Evolutionary conservation across 2,113 vertebrate genomes (phyloP).

Genomic region (Podiceps cristatus): DNA sequence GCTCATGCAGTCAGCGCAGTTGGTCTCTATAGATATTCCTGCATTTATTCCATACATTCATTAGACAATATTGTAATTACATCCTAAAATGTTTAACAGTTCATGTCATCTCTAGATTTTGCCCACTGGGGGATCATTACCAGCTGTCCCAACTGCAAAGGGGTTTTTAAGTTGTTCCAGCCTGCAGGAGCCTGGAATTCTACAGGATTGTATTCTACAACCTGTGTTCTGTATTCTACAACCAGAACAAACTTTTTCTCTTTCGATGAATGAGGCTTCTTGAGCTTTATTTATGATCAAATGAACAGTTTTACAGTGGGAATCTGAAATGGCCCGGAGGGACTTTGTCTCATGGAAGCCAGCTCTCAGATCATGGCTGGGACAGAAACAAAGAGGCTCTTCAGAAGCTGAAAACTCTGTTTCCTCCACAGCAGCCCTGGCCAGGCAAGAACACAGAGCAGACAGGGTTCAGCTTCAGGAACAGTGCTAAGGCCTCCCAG

Average conservation of each 20-base stretch:
- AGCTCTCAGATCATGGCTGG: neutral
- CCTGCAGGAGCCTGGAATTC: neutral
- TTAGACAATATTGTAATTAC: neutral
- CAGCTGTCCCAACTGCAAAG: neutral
- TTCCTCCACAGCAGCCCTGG: neutral
- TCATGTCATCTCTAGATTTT: neutral
- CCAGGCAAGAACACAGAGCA: neutral
- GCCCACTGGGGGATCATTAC: neutral
- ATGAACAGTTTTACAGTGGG: neutral
- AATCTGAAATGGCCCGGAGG: neutral
- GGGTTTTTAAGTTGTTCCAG: neutral
- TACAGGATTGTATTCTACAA: neutral
- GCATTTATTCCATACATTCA: neutral
- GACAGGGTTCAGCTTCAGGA: neutral
- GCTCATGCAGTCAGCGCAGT: neutral
- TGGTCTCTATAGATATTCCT: neutral
- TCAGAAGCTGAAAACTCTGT: neutral
- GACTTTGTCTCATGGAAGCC: neutral
- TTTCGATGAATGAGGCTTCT: neutral
- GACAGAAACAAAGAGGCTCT: conserved; percentile 14
- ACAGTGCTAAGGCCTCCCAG: rapidly evolving
- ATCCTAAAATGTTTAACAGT: neutral
- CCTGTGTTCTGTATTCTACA: neutral
- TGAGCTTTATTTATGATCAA: conserved; percentile 9
- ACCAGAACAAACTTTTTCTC: neutral